A percentile compares a stretch with the other conserved stretches of the same genome.
Conservation (phyloP, 2,888 invertebrate genomes). For the Ennomos erosarius region DNA sequence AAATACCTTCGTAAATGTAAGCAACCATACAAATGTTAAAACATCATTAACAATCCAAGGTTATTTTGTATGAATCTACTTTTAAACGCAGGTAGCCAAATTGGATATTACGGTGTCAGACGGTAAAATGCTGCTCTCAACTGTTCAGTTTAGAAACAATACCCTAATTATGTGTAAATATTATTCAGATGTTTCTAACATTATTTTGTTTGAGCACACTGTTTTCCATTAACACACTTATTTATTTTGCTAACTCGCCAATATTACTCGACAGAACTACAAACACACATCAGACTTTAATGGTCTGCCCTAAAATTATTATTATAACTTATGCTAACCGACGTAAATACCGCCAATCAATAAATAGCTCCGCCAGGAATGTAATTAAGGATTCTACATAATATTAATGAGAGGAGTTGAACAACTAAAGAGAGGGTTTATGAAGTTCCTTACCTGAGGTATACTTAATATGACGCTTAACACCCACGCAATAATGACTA, state of each 20-base stretch:
- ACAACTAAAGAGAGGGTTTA: background rate
- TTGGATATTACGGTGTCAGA: slow-evolving; percentile 22
- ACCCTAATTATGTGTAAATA: slow-evolving; percentile 32
- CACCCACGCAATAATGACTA: slow-evolving; percentile 89
- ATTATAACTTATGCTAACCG: no score
- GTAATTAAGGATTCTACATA: slow-evolving; percentile 6
- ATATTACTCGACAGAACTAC: no score
- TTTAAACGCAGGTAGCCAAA: slow-evolving; percentile 20
- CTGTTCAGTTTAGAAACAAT: slow-evolving; percentile 24
- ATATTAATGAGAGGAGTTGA: slow-evolving; percentile 18
- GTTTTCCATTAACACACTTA: background rate
- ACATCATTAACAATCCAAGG: slow-evolving; percentile 30
- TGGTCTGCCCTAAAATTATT: no score
- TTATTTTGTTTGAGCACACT: slow-evolving; percentile 36
- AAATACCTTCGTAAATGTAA: background rate
- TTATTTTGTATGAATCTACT: slow-evolving; percentile 19
- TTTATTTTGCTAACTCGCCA: no score
- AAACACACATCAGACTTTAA: no score
- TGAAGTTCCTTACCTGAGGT: slow-evolving; percentile 89
- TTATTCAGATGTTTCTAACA: slow-evolving; percentile 33
- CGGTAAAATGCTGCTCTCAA: slow-evolving; percentile 18
- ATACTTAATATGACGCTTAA: slow-evolving; percentile 90
- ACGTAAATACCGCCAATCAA: no score
- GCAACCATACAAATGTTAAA: slow-evolving; percentile 7
- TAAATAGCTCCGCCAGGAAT: slow-evolving; percentile 7